Evolutionary conservation across 2,888 invertebrate species (phyloP), one percentile per base, ranked within the genome.

Genomic region (Pimpla rufipes): DNA sequence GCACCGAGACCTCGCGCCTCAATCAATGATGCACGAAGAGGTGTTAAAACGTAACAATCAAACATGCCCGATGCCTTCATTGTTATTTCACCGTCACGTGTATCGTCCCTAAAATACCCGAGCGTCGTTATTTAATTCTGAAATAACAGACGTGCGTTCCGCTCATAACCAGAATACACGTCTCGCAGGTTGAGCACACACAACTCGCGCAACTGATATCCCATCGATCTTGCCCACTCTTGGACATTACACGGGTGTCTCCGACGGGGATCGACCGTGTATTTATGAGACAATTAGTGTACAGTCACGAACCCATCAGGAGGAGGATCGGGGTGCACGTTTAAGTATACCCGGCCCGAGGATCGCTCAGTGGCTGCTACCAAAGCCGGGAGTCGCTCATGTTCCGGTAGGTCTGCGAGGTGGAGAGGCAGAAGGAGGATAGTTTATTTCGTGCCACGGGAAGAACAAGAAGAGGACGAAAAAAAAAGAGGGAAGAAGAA

Each of bases 271-370:
- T 59, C 37, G 37, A 62, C 62, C 16, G 16, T 37, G 23, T 40
- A 37, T 62, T 16, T 62, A 18, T 37, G 62, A 37, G 62, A 62
- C 62, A 62, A 62, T 62, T 62, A 62, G 62, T 18, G 18, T 62
- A 62, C 62, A 8, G 18, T 3, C 8, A 18, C 62, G 18, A 40
- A 10, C 37, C 1, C 37, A 37, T 35, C 62, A 62, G 10, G 62
- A 16, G 10, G 37, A 18, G 10, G 16, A 62, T 62, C 62, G 62
- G 37, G 37, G 37, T 18, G 40, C 37, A 62, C 37, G 6, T 8
- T 37, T 40, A 37, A 62, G 37, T 62, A 62, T 37, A 62, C 16
- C 10, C 16, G 37, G 37, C n/a, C n/a, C 7, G 18, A 62, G 37
- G 2, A n/a, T 59, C 62, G 37, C 37, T 59, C 59, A 16, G 62